Conservation (phyloP, 2,113 vertebrate species). For the Nyctibius bracteatus region DNA sequence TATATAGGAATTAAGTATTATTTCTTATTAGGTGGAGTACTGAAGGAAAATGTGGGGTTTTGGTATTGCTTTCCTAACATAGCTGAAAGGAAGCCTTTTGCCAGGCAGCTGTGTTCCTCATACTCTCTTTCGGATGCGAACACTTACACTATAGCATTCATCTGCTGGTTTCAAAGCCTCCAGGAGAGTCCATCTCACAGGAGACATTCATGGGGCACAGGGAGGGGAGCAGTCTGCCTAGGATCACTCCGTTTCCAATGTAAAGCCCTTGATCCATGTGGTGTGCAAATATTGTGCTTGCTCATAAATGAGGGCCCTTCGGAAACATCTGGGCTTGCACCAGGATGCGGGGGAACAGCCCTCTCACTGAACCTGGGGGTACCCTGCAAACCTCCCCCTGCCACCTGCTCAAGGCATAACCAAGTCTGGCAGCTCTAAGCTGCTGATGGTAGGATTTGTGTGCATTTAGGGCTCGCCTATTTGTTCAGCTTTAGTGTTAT, state of each 20-base stretch:
- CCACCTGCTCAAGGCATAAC: background rate
- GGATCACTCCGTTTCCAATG: background rate
- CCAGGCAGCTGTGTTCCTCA: background rate
- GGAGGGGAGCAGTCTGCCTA: background rate
- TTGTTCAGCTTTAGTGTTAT: constrained; percentile 30
- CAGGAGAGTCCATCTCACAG: background rate
- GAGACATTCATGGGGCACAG: background rate
- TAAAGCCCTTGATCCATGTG: background rate
- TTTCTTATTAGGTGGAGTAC: background rate
- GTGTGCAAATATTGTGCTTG: background rate
- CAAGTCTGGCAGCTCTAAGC: background rate
- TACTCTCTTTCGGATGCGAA: rapidly evolving
- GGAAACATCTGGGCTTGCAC: background rate
- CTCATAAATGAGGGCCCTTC: background rate
- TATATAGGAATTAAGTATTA: background rate
- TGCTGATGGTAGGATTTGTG: background rate
- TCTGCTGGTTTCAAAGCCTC: background rate
- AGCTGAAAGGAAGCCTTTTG: background rate
- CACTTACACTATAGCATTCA: rapidly evolving
- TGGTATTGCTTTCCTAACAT: background rate
- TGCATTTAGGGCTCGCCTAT: background rate
- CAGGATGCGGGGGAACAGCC: background rate
- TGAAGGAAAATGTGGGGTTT: background rate
- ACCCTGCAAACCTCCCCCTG: background rate
- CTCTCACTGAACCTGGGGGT: rapidly evolving